A percentile compares a stretch with the other conserved stretches of the same genome.
These are phyloP conservation scores for Callorhinus ursinus DNA, from an alignment of 2,113 vertebrate genomes.

Conservation along the genomic window DNA sequence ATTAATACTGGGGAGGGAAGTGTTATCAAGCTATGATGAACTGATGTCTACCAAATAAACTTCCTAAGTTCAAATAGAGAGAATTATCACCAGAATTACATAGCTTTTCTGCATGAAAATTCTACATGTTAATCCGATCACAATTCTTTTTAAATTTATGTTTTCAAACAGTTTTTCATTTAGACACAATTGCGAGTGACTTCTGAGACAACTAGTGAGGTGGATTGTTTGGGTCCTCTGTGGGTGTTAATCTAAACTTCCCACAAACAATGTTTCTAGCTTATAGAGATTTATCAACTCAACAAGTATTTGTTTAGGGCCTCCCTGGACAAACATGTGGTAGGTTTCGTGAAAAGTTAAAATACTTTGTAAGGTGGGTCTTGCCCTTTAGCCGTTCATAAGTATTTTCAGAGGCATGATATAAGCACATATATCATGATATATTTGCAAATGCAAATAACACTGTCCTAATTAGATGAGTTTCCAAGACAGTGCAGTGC, in stretches of 20 bases:
- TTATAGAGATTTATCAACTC: neutral
- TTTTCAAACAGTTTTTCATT: neutral
- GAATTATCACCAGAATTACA: neutral
- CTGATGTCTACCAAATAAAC: neutral
- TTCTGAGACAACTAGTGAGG: neutral
- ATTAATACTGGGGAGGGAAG: fast-evolving
- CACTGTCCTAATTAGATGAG: neutral
- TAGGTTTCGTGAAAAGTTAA: neutral
- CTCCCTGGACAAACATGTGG: neutral
- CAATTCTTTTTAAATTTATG: neutral
- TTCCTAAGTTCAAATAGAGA: neutral
- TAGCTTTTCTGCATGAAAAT: neutral
- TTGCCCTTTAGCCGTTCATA: neutral
- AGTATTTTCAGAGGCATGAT: neutral
- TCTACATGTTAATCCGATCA: neutral
- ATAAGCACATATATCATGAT: neutral
- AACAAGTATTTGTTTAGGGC: neutral
- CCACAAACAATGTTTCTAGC: neutral
- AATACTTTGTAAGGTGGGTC: neutral
- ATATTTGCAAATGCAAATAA: neutral
- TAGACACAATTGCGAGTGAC: neutral
- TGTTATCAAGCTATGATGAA: neutral
- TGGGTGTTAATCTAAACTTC: neutral
- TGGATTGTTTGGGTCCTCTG: neutral
- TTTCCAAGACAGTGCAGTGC: neutral